A percentile compares a stretch with the other conserved stretches of the same genome.
Conservation (phyloP, 2,888 invertebrate genomes). For the Omphaloscelis lunosa region DNA sequence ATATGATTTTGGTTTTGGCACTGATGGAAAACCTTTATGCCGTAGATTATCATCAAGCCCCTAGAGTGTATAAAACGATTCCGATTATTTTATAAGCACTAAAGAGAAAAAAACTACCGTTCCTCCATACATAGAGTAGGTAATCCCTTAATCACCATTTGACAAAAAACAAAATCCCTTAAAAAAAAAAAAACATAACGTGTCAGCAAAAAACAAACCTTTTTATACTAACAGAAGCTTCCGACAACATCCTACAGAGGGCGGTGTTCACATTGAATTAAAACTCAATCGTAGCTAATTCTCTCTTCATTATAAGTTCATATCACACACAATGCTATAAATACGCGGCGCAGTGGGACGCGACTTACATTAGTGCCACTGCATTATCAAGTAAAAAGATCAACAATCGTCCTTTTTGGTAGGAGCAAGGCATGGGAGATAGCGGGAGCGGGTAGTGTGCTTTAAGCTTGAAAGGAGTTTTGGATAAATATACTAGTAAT, state of each 20-base stretch:
- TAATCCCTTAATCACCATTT: neutral
- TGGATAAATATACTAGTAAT: neutral
- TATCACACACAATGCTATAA: slow-evolving; percentile 53
- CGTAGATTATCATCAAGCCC: no score
- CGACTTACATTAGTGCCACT: slow-evolving; percentile 83
- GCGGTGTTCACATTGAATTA: slow-evolving; percentile 48
- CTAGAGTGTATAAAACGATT: no score
- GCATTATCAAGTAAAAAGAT: slow-evolving; percentile 86
- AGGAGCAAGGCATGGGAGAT: slow-evolving; percentile 17
- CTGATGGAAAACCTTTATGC: no score
- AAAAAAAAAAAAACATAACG: slow-evolving; percentile 7
- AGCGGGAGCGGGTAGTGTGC: slow-evolving; percentile 42
- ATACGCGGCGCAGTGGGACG: slow-evolving; percentile 73
- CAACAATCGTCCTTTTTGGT: slow-evolving; percentile 71
- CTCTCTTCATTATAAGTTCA: slow-evolving; percentile 56
- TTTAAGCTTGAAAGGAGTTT: neutral
- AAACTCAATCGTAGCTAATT: slow-evolving; percentile 51
- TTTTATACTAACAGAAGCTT: slow-evolving; percentile 27
- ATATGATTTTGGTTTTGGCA: no score
- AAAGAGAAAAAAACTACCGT: neutral
- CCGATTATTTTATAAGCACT: neutral
- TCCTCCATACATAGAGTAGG: neutral
- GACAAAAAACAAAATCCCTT: neutral
- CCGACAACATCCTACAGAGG: slow-evolving; percentile 25
- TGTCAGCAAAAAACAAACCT: neutral